Evolutionary conservation across 2,113 vertebrate genomes (phyloP).

Genomic region (Clinocottus analis): DNA sequence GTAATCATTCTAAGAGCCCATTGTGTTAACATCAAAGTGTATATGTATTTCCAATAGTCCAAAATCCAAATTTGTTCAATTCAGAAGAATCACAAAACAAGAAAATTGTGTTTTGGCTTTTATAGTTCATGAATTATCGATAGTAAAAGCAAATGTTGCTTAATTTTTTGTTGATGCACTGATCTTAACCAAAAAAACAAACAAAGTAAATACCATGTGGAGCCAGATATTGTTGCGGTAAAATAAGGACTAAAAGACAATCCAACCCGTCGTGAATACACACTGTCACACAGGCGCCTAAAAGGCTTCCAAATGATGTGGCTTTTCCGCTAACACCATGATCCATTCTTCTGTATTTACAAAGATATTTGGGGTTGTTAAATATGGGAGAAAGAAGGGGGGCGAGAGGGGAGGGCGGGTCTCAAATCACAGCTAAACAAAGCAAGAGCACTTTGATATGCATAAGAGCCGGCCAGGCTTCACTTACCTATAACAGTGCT

Average conservation of each 20-base stretch:
- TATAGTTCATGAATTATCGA: neutral
- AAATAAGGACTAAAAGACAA: neutral
- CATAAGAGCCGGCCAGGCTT: conserved; percentile 58
- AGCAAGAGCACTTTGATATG: conserved; percentile 66
- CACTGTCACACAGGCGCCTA: conserved; percentile 8
- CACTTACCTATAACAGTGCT: conserved; percentile 47
- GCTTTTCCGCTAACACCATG: conserved; percentile 45
- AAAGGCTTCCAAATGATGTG: conserved; percentile 53
- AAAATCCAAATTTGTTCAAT: neutral
- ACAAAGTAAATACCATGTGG: neutral
- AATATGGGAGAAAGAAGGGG: conserved; percentile 41
- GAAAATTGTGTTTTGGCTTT: neutral
- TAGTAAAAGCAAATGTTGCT: neutral
- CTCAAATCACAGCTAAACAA: conserved; percentile 56
- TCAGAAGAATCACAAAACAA: neutral
- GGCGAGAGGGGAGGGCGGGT: conserved; percentile 11
- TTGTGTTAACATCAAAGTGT: neutral
- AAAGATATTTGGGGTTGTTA: conserved; percentile 52
- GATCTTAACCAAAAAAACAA: no score
- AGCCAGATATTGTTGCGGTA: neutral
- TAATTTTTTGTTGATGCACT: neutral
- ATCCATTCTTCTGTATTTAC: conserved; percentile 47
- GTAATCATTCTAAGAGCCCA: neutral
- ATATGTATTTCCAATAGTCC: neutral
- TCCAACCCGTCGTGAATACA: neutral